A percentile compares a stretch with the other conserved stretches of the same genome.
Evolutionary conservation across 2,888 invertebrate species (phyloP).

Genomic region (Drosophila pegasa): DNA sequence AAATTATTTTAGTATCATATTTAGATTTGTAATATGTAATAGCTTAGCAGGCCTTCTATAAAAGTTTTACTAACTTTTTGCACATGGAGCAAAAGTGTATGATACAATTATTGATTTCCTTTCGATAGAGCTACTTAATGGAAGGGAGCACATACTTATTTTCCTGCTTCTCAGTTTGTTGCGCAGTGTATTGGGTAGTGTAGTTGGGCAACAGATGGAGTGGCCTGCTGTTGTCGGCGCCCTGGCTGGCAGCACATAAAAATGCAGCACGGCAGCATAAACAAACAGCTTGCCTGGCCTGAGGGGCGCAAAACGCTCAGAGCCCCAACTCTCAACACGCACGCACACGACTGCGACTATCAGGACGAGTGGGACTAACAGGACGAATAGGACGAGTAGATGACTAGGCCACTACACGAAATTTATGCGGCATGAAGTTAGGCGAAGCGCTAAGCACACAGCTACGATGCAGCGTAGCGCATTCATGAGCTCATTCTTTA

Average conservation of each 20-base stretch:
- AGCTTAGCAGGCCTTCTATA: too few relatives aligned
- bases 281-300: conserved; percentile 66
- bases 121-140: too few relatives aligned
- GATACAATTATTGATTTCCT: too few relatives aligned
- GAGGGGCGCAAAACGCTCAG: background rate
- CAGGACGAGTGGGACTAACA: conserved; percentile 6
- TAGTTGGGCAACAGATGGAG: conserved; percentile 56
- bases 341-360: conserved; percentile 14
- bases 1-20: too few relatives aligned
- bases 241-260: conserved; percentile 58
- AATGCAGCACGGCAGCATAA: conserved; percentile 73
- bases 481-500: conserved; percentile 56
- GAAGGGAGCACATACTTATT: too few relatives aligned
- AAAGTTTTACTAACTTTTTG: too few relatives aligned
- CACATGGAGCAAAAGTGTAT: too few relatives aligned
- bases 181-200: conserved; percentile 15
- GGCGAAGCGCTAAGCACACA: conserved; percentile 67
- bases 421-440: conserved; percentile 68
- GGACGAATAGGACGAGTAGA: conserved; percentile 13
- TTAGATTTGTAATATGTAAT: too few relatives aligned
- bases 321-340: conserved; percentile 3
- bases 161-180: background rate
- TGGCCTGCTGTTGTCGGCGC: conserved; percentile 42
- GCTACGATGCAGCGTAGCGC: conserved; percentile 29
- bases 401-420: conserved; percentile 37